A percentile compares a stretch with the other conserved stretches of the same genome.
Evolutionary conservation across 2,888 invertebrate genomes (phyloP).

Genomic region (Archaeoteleia sp.): DNA sequence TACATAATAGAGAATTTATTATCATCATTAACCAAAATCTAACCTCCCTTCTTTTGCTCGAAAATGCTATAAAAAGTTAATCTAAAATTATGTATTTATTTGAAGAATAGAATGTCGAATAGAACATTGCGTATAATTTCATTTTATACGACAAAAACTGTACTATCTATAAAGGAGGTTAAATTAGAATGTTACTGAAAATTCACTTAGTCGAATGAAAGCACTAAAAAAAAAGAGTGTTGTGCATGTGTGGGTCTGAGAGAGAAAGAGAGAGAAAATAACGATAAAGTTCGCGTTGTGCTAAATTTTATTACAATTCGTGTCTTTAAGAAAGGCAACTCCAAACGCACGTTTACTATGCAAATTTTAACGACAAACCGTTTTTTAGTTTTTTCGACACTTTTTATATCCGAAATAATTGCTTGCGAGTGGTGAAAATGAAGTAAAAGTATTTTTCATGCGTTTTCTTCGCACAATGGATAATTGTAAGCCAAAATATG

Average conservation of each 20-base stretch:
- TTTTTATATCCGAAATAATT: conserved; percentile 24
- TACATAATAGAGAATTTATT: conserved; percentile 5
- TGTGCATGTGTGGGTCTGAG: no score
- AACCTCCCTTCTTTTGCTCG: conserved; percentile 1
- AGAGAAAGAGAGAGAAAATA: background rate
- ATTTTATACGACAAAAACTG: no score
- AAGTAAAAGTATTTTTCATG: conserved; percentile 19
- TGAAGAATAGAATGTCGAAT: no score
- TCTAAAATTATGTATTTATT: no score
- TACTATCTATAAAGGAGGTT: conserved; percentile 2
- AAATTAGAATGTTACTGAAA: background rate
- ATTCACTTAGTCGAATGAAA: no score
- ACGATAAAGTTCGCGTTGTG: background rate
- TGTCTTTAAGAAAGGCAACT: conserved; percentile 19
- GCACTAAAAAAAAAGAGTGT: no score
- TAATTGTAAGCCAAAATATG: conserved; percentile 16
- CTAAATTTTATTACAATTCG: background rate
- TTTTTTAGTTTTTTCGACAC: conserved; percentile 30
- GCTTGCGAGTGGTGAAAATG: background rate
- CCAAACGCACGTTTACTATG: conserved; percentile 10
- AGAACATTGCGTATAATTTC: no score
- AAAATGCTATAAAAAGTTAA: no score
- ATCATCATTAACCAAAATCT: conserved; percentile 1
- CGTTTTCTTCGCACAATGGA: conserved; percentile 5
- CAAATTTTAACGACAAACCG: conserved; percentile 10